Evolutionary conservation across 2,797 vertebrate species (phyloP), one percentile per base, ranked within the genome.

Genomic region (Mallotus villosus): DNA sequence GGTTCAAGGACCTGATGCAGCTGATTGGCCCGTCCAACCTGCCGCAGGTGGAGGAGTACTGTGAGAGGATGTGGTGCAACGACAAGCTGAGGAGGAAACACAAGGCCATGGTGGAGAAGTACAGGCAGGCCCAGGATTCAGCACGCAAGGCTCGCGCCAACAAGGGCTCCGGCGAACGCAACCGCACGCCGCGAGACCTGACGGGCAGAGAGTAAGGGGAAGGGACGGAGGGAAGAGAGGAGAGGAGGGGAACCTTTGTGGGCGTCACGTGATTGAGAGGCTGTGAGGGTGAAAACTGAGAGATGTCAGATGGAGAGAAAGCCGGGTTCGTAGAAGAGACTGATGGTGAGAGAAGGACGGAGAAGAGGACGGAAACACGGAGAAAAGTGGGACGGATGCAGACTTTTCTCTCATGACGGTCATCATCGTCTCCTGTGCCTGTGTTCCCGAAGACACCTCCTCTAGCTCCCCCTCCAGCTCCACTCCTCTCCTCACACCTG

Each of bases 1-100:
- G 97, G 97, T 97, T 96, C 89, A 98, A 99, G 81, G 97, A 98
- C 73, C 90, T 97, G 81, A 91, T 97, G 93, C 95, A 97, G 88
- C 94, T 97, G 77, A 93, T 95, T 0, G 96, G 97, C 67, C 94
- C 95, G 0, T 90, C 94, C 1, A 95, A 91, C 74, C 87, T 95
- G 65, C 94, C 90, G 1, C 91, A 92, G 0, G 93, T 95, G 81
- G 95, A 98, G 76, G 96, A 97, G 85, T 96, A 97, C 90, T 99
- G 97, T 0, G 92, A 97, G 81, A 94, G 93, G 0, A 90, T 97
- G 83, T 97, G 97, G 96, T 97, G 97, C 53, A 87, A 93, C 0
- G 94, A 94, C 53, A 93, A 93, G 67, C 86, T 94, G 46, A 90
- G 90, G 68, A 90, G 90, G 82, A 94, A 94, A 71, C 92, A 94